Conservation (phyloP, 2,113 vertebrate species). For the Struthidea cinerea region DNA sequence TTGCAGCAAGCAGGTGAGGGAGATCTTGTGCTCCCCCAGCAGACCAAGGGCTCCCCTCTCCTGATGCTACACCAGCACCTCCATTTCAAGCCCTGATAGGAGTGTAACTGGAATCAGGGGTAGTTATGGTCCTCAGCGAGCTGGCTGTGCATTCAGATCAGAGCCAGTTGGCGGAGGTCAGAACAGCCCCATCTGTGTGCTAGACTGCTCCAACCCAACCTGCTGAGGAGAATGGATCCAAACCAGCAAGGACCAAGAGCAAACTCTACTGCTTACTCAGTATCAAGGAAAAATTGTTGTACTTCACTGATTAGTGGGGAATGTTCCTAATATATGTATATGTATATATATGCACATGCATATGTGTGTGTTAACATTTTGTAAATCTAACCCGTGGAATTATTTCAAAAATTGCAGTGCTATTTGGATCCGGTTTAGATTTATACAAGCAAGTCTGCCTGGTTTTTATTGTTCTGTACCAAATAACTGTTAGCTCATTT, state of each 20-base stretch:
- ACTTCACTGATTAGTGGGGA: background rate
- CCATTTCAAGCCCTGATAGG: background rate
- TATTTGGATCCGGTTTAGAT: background rate
- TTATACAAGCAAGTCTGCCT: background rate
- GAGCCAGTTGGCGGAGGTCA: background rate
- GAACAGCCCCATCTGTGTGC: background rate
- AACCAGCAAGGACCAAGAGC: background rate
- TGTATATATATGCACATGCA: background rate
- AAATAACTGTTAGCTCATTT: background rate
- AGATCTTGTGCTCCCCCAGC: background rate
- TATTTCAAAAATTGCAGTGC: background rate
- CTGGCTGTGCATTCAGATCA: background rate
- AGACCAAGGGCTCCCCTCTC: background rate
- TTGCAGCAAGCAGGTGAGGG: background rate
- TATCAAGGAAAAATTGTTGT: background rate
- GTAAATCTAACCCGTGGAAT: background rate
- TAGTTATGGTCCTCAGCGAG: background rate
- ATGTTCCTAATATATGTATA: background rate
- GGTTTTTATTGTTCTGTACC: background rate
- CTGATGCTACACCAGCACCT: background rate
- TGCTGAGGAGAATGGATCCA: background rate
- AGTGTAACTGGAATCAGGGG: background rate
- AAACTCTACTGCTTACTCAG: background rate
- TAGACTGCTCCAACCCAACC: background rate
- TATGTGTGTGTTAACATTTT: background rate